Evolutionary conservation across 2,888 invertebrate genomes (phyloP).

Genomic region (Serrognathus titanus): DNA sequence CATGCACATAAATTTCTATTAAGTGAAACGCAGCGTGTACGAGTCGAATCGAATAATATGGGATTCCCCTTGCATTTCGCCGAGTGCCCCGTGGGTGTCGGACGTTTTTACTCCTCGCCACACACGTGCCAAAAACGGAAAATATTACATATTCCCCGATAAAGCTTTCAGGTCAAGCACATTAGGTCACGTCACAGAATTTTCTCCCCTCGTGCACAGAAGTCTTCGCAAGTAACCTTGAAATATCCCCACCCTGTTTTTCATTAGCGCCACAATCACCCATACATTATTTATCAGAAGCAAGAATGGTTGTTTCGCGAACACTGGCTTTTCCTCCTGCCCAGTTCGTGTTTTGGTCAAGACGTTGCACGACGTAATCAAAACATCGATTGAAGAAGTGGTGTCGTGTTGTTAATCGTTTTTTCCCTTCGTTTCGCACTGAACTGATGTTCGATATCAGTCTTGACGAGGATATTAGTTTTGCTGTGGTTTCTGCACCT

Average conservation of each 20-base stretch:
- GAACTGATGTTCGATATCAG: slow-evolving; percentile 42
- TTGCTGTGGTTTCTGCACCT: slow-evolving; percentile 65
- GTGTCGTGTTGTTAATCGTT: not conserved
- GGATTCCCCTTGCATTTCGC: not conserved
- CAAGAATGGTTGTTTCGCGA: slow-evolving; percentile 31
- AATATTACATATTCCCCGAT: not conserved
- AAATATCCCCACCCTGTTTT: slow-evolving; percentile 29
- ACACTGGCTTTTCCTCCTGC: slow-evolving; percentile 18
- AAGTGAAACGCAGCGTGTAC: not conserved
- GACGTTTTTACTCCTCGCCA: not conserved
- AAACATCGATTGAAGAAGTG: not conserved
- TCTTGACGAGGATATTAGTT: slow-evolving; percentile 63
- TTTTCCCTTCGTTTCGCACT: not conserved
- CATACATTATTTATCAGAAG: slow-evolving; percentile 38
- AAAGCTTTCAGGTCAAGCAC: slow-evolving; percentile 28
- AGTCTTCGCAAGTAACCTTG: slow-evolving; percentile 39
- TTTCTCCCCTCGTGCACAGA: slow-evolving; percentile 5
- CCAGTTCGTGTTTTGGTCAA: slow-evolving; percentile 16
- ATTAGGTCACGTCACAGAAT: slow-evolving; percentile 29
- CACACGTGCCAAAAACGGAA: not conserved
- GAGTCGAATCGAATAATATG: not conserved
- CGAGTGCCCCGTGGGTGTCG: not conserved
- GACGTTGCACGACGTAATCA: slow-evolving; percentile 6
- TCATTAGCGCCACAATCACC: slow-evolving; percentile 38
- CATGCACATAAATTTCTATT: slow-evolving; percentile 21